Percentiles rank a stretch among this genome's conserved stretches.
These are phyloP conservation scores for Drosophila virilis DNA, from an alignment of 1,140 invertebrate genomes.

Conservation along the genomic window DNA sequence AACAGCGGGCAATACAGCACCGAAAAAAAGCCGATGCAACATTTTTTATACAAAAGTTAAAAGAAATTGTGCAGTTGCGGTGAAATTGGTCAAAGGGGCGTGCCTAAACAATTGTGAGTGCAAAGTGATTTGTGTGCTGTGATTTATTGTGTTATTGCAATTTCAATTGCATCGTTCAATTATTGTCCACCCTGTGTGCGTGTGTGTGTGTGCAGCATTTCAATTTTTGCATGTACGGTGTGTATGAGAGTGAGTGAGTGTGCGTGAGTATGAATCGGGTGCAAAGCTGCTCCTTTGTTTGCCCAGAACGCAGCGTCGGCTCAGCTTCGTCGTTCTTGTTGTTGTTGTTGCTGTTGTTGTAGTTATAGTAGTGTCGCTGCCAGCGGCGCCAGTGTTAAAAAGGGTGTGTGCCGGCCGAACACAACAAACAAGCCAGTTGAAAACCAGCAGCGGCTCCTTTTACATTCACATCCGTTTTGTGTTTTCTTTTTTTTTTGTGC, in stretches of 20 bases:
- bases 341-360: conserved; percentile 24
- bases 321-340: conserved; percentile 55
- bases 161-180: conserved; percentile 31
- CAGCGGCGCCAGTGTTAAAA: conserved; percentile 55
- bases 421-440: conserved; percentile 35
- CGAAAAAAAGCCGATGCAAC: conserved; percentile 56
- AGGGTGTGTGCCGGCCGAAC: conserved; percentile 68
- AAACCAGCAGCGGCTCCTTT: conserved; percentile 28
- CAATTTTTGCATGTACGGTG: conserved; percentile 39
- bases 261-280: conserved; percentile 43
- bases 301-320: conserved; percentile 68
- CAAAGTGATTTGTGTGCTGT: conserved; percentile 17
- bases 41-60: conserved; percentile 42
- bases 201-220: conserved; percentile 45
- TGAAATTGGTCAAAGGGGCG: conserved; percentile 40
- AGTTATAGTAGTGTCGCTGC: conserved; percentile 48
- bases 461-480: conserved; percentile 53
- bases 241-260: conserved; percentile 35
- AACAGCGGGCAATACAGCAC: conserved; percentile 45
- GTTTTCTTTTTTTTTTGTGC: conserved; percentile 13
- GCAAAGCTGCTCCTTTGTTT: conserved; percentile 79
- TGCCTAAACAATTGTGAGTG: conserved; percentile 49
- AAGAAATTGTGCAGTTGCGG: conserved; percentile 47
- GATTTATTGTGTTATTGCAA: conserved; percentile 19
- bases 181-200: conserved; percentile 30